These are phyloP conservation scores for Ethmia dodecea DNA, from an alignment of 2,888 invertebrate genomes.

Conservation along the genomic window DNA sequence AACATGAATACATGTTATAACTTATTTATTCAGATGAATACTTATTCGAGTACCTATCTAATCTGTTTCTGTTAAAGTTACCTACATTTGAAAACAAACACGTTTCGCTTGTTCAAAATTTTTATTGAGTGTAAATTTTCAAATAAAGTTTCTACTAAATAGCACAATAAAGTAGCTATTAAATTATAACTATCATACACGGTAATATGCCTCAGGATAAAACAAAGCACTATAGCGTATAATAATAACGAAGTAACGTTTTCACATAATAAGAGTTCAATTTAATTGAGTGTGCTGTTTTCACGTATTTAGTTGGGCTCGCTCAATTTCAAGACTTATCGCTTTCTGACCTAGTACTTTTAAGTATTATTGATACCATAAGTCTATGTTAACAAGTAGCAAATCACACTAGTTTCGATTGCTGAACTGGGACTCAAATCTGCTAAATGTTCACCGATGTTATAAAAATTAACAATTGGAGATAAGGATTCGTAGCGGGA, in stretches of 20 bases:
- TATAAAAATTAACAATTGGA: background rate
- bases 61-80: conserved; percentile 26
- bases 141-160: too few species aligned
- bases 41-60: conserved; percentile 41
- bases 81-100: conserved; percentile 22
- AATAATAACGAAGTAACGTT: background rate
- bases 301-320: conserved; percentile 69
- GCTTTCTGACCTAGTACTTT: conserved; percentile 64
- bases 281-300: conserved; percentile 61
- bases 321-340: conserved; percentile 75
- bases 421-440: conserved; percentile 33
- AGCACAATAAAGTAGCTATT: too few species aligned
- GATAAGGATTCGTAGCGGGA: background rate
- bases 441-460: background rate
- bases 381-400: conserved; percentile 56
- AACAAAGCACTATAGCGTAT: background rate
- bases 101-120: conserved; percentile 19
- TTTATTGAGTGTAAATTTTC: background rate
- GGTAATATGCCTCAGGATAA: background rate
- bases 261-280: conserved; percentile 33
- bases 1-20: too few species aligned
- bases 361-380: conserved; percentile 67
- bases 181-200: background rate
- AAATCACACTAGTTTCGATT: conserved; percentile 63
- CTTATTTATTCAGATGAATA: conserved; percentile 56